Base-by-base conservation (phyloP, 2,888 invertebrate genomes). In the Cactoblastis cactorum region DNA sequence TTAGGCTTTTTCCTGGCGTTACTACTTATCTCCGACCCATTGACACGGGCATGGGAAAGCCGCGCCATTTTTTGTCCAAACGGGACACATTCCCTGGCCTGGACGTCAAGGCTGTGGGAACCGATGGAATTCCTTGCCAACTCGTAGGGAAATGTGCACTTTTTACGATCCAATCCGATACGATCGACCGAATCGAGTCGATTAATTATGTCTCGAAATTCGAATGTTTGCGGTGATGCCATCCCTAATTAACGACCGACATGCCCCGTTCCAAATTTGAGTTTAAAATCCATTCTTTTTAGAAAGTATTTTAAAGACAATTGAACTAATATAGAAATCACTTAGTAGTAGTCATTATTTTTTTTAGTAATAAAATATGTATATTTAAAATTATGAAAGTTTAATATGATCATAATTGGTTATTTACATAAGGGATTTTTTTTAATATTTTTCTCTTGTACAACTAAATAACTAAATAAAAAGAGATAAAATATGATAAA, bases 11-110 rank as follows among this genome's bases (percentile, higher is more conserved):
- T 18, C 53, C 63, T 71, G 63, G 49, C 54, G 58, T 73, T 74
- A 71, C 77, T 71, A n/a, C n/a, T n/a, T n/a, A 67, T 71, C 61
- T 33, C 58, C 70, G 71, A 73, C 74, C 70, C 66, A 62, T 70
- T 77, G 80, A 71, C 77, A 74, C 73, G 62, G 73, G 74, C 83
- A 83, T 88, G 87, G 84, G 88, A 88, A 84, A 88, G 85, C 77
- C 77, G 66, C 65, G 79, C 77, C 59, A 75, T 74, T 87, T 88
- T 88, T 88, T 88, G 83, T 73, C 67, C 69, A 61, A 67, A 71
- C 69, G 74, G 74, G 76, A 74, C 72, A 77, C 72, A 83, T 78
- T 79, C 80, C 75, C n/a, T n/a, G n/a, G n/a, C 78, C 62, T 63
- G 63, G 65, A 68, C 74, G 65, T 73, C 84, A 82, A 82, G 82